These are phyloP conservation scores for Uloborus diversus DNA, from an alignment of 1,140 invertebrate species.

Conservation along the genomic window DNA sequence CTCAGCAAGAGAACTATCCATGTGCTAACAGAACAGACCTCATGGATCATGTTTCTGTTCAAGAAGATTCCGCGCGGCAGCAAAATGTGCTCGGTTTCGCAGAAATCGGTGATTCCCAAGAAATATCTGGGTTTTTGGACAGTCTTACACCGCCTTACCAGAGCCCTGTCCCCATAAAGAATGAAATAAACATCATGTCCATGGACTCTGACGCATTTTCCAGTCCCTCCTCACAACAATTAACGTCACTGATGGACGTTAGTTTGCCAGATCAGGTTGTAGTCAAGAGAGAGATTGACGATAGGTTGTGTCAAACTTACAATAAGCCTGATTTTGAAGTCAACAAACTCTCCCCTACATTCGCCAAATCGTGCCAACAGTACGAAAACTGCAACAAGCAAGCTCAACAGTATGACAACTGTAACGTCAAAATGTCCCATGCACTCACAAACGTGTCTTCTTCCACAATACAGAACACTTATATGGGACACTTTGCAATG, in stretches of 20 bases:
- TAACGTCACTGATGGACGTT: conserved; percentile 27
- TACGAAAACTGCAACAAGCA: neutral
- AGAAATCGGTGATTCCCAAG: neutral
- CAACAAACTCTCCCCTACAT: neutral
- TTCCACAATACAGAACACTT: conserved; percentile 7
- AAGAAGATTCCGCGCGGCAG: neutral
- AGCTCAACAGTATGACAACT: neutral
- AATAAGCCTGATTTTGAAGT: neutral
- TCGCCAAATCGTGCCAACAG: neutral
- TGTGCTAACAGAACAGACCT: too few relatives aligned
- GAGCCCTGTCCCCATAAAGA: conserved; percentile 31
- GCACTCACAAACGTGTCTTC: neutral
- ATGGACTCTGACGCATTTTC: neutral
- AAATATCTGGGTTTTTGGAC: conserved; percentile 22
- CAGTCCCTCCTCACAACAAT: conserved; percentile 5
- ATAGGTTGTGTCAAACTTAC: neutral
- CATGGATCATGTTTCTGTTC: neutral
- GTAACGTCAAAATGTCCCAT: neutral
- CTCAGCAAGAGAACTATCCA: neutral
- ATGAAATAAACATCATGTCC: neutral
- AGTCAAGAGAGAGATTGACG: conserved; percentile 10
- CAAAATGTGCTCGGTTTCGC: neutral
- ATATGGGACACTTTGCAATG: conserved; percentile 26
- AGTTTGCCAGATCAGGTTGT: conserved; percentile 38
- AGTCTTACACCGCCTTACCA: conserved; percentile 33